These are phyloP conservation scores for Eulemur rubriventer DNA, from an alignment of 2,797 vertebrate species.

Conservation along the genomic window DNA sequence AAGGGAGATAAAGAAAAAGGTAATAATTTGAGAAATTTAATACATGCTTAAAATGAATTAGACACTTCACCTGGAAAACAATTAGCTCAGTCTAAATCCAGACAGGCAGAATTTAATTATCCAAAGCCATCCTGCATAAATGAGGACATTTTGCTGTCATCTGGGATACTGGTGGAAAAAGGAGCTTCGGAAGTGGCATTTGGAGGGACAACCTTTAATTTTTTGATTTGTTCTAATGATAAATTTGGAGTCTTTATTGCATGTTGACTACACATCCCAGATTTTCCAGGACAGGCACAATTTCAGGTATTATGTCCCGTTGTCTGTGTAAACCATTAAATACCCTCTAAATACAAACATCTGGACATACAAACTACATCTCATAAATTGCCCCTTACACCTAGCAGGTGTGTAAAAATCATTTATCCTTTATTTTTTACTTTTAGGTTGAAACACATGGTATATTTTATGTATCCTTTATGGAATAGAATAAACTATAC, in stretches of 20 bases:
- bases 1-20: neutral
- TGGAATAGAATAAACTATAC: neutral
- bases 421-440: neutral
- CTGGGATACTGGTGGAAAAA: neutral
- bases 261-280: neutral
- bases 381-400: neutral
- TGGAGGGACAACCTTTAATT: neutral
- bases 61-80: neutral
- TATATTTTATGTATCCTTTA: neutral
- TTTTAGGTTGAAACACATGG: neutral
- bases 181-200: neutral
- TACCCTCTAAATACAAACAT: neutral
- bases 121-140: neutral
- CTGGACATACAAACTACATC: neutral
- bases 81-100: neutral
- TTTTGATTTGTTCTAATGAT: neutral
- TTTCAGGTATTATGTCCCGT: neutral
- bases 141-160: neutral
- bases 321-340: neutral
- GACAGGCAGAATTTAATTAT: neutral
- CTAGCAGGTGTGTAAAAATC: neutral
- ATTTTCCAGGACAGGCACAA: neutral
- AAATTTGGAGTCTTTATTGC: neutral
- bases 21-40: neutral
- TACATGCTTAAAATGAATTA: neutral